Evolutionary conservation across 2,113 vertebrate species (phyloP), one percentile per base, ranked within the genome.

Genomic region (Atrichornis clamosus): DNA sequence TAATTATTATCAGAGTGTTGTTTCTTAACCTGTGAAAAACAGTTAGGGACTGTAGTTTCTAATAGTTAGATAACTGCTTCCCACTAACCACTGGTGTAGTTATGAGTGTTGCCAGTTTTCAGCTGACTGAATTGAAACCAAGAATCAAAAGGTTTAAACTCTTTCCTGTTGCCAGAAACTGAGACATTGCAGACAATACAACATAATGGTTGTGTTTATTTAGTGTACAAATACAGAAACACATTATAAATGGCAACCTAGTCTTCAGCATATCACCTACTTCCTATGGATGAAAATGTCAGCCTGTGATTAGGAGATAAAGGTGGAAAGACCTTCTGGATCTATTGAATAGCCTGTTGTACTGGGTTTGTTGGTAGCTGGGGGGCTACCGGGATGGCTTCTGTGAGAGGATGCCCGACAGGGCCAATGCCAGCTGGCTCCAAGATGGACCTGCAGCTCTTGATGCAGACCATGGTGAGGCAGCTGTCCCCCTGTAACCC

Each of bases 371-470:
- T 55, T 32, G 17, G 41, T 32, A 55, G 60, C 1, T 1, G 22
- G 5, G 11, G 5, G 10, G 6, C 28, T 67, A 3, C 44, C 28
- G 15, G 27, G 23, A 16, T 59, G 39, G 60, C 13, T 59, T 67
- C 60, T 75, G 46, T 52, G 23, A 50, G 47, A 27, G 49, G n/a
- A 21, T 37, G 41, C 15, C 47, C 35, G 10, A 78, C 6, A 77
- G 37, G 60, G 42, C 22, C 49, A 49, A 12, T 56, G 49, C 20
- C 65, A 79, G 42, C 30, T 35, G 35, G n/a, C n/a, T 69, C 47
- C 75, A 49, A 35, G 49, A 42, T 1, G 2, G 35, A 56, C 14
- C 21, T 3, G 1, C 35, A 8, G 21, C n/a, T n/a, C n/a, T n/a
- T n/a, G n/a, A n/a, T 50, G 16, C 58, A 37, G 35, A 24, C 44